Conservation (phyloP, 2,113 vertebrate species). For the Chloropsis hardwickii region DNA sequence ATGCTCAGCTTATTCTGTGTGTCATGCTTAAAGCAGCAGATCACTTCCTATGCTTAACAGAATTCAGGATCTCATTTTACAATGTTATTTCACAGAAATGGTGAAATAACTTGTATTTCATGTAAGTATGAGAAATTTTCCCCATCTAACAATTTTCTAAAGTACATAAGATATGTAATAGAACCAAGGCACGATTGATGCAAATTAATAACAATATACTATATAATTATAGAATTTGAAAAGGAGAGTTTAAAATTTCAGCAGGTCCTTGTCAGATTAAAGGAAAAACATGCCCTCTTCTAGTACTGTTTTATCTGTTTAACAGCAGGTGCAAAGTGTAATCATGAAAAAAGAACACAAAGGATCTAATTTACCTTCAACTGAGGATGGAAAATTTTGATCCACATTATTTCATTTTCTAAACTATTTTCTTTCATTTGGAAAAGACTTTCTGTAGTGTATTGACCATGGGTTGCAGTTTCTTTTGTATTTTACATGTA, state of each 20-base stretch:
- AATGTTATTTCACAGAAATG: slow-evolving; percentile 54
- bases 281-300: background rate
- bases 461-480: background rate
- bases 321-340: background rate
- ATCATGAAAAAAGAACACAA: background rate
- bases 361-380: background rate
- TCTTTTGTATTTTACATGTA: background rate
- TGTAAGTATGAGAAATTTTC: background rate
- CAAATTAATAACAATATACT: background rate
- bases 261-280: background rate
- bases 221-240: background rate
- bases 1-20: background rate
- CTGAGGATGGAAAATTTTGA: background rate
- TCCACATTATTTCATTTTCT: background rate
- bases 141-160: background rate
- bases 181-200: background rate
- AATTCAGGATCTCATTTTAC: slow-evolving; percentile 55
- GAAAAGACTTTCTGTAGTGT: background rate
- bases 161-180: background rate
- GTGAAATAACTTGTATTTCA: background rate
- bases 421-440: background rate
- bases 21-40: slow-evolving; percentile 39
- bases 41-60: slow-evolving; percentile 32
- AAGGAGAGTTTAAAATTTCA: background rate
- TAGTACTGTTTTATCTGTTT: background rate